Evolutionary conservation across 2,113 vertebrate genomes (phyloP).

Genomic region (Cathartes aura): DNA sequence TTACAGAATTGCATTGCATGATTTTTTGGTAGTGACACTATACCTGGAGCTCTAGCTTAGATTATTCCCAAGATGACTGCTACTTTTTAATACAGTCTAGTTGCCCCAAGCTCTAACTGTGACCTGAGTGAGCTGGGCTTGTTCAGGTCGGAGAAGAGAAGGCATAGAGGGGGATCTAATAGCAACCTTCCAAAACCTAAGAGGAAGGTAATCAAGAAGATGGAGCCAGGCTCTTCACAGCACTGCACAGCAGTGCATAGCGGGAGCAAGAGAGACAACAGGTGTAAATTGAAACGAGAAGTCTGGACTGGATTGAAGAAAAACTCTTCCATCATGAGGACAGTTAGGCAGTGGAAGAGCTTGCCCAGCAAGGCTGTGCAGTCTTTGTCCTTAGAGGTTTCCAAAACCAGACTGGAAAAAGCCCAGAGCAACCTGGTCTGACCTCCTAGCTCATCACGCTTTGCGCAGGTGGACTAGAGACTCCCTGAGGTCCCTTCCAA

Average conservation of each 20-base stretch:
- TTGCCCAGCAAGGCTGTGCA: not conserved
- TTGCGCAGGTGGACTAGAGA: not conserved
- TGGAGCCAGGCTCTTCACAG: not conserved
- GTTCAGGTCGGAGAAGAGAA: not conserved
- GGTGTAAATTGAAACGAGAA: not conserved
- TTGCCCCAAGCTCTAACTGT: not conserved
- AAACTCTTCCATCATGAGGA: not conserved
- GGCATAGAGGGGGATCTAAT: rapidly evolving
- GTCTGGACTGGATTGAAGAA: not conserved
- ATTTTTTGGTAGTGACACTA: not conserved
- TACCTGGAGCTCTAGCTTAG: not conserved
- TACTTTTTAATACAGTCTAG: not conserved
- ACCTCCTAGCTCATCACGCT: not conserved
- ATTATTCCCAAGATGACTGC: not conserved
- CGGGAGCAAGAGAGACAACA: not conserved
- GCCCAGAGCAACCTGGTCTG: not conserved
- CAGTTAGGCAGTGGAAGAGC: not conserved
- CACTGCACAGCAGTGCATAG: not conserved
- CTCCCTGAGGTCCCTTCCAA: not conserved
- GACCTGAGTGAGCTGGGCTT: not conserved
- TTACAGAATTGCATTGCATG: not conserved
- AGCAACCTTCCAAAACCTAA: not conserved
- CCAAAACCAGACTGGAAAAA: not conserved
- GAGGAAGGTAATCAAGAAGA: not conserved
- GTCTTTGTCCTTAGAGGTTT: not conserved